Evolutionary conservation across 2,113 vertebrate genomes (phyloP).

Genomic region (Piaya cayana): DNA sequence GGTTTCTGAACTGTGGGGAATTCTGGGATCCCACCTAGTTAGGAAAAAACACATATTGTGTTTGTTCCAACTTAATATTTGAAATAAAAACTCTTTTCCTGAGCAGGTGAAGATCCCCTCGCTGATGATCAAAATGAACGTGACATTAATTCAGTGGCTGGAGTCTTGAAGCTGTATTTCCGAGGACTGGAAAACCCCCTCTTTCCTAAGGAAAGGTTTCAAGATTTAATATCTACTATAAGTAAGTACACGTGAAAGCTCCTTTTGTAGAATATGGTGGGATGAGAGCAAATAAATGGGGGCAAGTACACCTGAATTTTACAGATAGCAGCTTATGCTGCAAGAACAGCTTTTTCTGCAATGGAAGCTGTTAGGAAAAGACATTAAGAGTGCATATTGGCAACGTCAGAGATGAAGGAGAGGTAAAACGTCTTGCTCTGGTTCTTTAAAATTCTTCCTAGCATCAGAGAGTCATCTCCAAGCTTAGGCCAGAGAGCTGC

Average conservation of each 20-base stretch:
- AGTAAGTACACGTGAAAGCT: constrained; percentile 83
- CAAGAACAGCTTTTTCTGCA: not conserved
- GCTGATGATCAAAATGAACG: constrained; percentile 93
- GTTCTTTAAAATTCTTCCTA: not conserved
- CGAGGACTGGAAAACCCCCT: constrained; percentile 96
- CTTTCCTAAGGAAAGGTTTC: constrained; percentile 97
- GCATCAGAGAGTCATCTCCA: no score
- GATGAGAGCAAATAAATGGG: accelerated
- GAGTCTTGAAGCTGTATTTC: constrained; percentile 98
- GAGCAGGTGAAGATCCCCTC: constrained; percentile 93
- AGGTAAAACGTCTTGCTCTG: not conserved
- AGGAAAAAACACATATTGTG: not conserved
- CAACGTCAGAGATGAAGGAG: not conserved
- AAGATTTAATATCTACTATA: constrained; percentile 94
- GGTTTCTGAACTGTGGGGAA: not conserved
- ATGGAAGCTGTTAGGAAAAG: not conserved
- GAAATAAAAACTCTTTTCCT: not conserved
- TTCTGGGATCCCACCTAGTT: not conserved
- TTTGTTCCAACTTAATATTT: not conserved
- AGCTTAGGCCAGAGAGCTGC: not conserved
- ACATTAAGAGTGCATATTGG: accelerated
- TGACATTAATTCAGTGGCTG: constrained; percentile 97
- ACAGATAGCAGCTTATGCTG: not conserved
- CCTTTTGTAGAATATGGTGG: not conserved
- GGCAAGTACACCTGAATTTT: not conserved